Percentiles rank a stretch among this genome's conserved stretches.
Evolutionary conservation across 2,888 invertebrate genomes (phyloP).

Genomic region (Machimus atricapillus): DNA sequence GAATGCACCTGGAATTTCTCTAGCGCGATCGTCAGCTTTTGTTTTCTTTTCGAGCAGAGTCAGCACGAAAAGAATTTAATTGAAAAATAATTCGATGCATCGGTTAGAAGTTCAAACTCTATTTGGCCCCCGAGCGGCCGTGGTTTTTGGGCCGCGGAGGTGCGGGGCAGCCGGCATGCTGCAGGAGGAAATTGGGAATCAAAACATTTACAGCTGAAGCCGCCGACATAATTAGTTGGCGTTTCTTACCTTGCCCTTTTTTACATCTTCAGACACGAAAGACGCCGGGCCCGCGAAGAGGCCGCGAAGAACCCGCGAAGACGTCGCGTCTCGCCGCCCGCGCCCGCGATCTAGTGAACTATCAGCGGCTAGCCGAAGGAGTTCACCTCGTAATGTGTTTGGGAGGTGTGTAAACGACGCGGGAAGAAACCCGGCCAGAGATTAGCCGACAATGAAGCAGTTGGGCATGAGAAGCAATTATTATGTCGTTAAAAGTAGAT

Average conservation of each 20-base stretch:
- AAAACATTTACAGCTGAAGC: conserved; percentile 40
- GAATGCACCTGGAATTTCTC: background rate
- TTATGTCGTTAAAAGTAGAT: conserved; percentile 47
- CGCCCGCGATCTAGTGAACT: background rate
- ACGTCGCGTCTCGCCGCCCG: background rate
- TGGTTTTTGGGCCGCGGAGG: background rate
- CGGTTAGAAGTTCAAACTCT: background rate
- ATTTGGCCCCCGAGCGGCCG: background rate
- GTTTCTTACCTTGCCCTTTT: background rate
- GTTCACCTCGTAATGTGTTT: conserved; percentile 8
- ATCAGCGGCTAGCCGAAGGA: background rate
- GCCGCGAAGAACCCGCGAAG: no score
- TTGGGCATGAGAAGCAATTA: conserved; percentile 43
- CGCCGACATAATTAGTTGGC: conserved; percentile 37
- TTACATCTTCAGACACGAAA: conserved; percentile 1
- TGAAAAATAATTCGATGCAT: conserved; percentile 43
- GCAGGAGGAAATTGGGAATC: conserved; percentile 33
- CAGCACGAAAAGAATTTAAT: conserved; percentile 40
- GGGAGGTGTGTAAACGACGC: conserved; percentile 32
- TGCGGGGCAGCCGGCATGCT: background rate
- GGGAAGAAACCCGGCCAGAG: background rate
- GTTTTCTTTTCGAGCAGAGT: background rate
- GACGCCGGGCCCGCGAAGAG: background rate
- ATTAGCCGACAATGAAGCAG: conserved; percentile 30
- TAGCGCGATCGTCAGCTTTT: background rate